Conservation (phyloP, 2,797 vertebrate species). For the Monodelphis domestica region DNA sequence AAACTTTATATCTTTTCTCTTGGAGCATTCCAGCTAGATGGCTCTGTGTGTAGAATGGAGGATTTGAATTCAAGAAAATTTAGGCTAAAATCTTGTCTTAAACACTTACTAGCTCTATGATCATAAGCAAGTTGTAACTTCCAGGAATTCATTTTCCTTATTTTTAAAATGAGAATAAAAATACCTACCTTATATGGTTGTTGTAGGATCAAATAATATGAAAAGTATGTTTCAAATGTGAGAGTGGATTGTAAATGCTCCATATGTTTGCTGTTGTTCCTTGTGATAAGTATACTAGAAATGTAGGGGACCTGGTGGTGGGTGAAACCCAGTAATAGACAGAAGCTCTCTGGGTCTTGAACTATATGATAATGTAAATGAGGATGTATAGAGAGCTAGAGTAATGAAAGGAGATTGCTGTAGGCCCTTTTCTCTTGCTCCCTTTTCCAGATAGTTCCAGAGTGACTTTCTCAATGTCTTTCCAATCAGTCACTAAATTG, state of each 20-base stretch:
- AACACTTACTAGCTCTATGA: background rate
- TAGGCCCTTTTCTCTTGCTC: background rate
- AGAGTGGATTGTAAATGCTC: background rate
- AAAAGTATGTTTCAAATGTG: background rate
- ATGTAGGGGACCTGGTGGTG: background rate
- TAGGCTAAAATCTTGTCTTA: too few species aligned
- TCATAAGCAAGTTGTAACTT: background rate
- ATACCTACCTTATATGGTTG: background rate
- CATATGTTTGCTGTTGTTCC: background rate
- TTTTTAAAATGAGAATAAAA: background rate
- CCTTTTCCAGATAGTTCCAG: background rate
- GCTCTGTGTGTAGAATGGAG: too few species aligned
- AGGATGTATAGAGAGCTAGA: background rate
- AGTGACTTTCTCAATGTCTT: background rate
- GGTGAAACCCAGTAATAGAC: background rate
- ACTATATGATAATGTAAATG: background rate
- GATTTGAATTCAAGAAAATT: background rate
- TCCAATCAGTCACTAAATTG: background rate
- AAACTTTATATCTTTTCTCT: background rate
- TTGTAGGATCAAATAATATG: background rate
- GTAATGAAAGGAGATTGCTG: background rate
- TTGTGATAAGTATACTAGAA: background rate
- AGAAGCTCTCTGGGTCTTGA: background rate
- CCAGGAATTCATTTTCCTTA: background rate
- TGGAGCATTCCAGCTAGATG: background rate